Base-by-base conservation (phyloP, 1,140 invertebrate genomes). In the Hycleus phaleratus region DNA sequence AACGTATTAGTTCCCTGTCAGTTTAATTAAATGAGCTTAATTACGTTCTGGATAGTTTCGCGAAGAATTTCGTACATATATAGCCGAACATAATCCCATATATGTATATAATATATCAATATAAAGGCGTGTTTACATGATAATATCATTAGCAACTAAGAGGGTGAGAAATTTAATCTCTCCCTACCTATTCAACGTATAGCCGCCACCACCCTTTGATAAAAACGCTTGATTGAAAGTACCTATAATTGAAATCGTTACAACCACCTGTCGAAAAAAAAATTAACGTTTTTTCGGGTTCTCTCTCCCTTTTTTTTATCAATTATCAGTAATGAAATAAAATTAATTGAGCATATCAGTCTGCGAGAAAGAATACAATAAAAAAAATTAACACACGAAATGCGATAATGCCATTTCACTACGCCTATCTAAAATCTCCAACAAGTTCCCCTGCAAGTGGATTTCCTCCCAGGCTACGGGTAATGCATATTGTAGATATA, bases 1-100 rank as follows among this genome's bases (percentile, higher is more conserved):
- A 56, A 45, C 52, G 56, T 62, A 68, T 68, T 66, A 66, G 62
- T 66, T 62, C 55, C 43, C 62, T 66, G 64, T 64, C 66, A 62
- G 54, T 64, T 60, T 66, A 68, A 68, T 68, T 66, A 68, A 69
- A 69, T 66, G 61, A 61, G 60, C 61, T 64, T 69, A 69, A 68
- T 69, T 67, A 68, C 59, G 58, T 60, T 61, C 60, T 44, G 60
- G 65, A 69, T 69, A 69, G 67, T 69, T 69, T 62, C 58, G 53
- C 60, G 58, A 67, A 67, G 65, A 67, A 67, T 67, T 64, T 64
- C 62, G 62, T 55, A 59, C 60, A 60, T 61, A 66, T 56, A 59
- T 32, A 32, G 7, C 7, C 32, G 1, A 1, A 32, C 32, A 32
- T 7, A 32, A 60, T 46, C 49, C 38, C 7, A 32, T 32, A 32